Base-by-base conservation (phyloP, 2,113 vertebrate species). In the Lepisosteus oculatus region DNA sequence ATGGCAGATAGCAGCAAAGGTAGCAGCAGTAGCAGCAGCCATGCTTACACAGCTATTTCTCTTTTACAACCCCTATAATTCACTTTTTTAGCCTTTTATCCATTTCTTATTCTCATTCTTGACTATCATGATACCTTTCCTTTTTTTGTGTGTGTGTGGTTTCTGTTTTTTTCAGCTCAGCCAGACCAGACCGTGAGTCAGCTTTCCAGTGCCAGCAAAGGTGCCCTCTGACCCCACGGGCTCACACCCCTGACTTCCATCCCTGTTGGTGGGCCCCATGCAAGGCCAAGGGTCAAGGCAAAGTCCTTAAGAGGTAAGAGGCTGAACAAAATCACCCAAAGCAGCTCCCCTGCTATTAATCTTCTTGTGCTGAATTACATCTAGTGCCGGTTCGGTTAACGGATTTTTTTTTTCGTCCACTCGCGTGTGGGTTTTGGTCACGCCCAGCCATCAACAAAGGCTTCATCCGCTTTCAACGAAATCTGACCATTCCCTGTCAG, bases 1-100 rank as follows among this genome's bases (percentile, higher is more conserved):
- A 82, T 86, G 88, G 83, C 84, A 86, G 77, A 90, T 92, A 96
- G 94, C 92, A 94, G 94, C 94, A 92, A 88, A 87, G 89, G 85
- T 91, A 93, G 91, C 86, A 93, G 92, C 93, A 87, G 47, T 9
- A 29, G 85, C 82, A 93, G 88, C 93, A 92, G 92, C 90, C 88
- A 91, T 92, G 89, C 86, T 89, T 83, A 86, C 85, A 90, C 82
- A 91, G 89, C 84, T 85, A 84, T 79, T 80, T 79, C 0, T 64
- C 67, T 63, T 74, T 65, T 59, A 9, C 65, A 74, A 68, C 29
- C 47, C 47, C 7, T 43, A 3, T 57, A 44, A 77, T 74, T 79
- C 78, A 72, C 77, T 14, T 67, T 67, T 29, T 17, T 7, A 17
- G 11, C 8, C 65, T 76, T 63, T 78, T 78, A 74, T 73, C 47